A percentile compares a stretch with the other conserved stretches of the same genome.
These are phyloP conservation scores for Cyphomyrus plagiostoma DNA, from an alignment of 2,113 vertebrate genomes.

Conservation along the genomic window DNA sequence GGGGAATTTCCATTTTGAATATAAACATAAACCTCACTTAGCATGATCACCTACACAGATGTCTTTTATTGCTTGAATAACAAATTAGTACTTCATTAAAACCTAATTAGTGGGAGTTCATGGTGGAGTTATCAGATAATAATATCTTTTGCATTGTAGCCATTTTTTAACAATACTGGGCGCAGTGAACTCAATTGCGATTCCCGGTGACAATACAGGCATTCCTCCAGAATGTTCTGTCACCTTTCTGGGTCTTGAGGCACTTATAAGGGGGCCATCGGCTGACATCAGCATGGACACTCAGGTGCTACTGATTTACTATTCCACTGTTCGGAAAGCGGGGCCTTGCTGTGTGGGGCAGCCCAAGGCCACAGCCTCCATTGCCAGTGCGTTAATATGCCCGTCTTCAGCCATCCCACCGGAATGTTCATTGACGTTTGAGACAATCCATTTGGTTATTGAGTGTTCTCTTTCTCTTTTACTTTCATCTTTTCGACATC, in stretches of 20 bases:
- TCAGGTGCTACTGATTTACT: neutral
- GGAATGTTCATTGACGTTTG: neutral
- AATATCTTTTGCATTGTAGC: neutral
- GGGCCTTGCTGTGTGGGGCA: neutral
- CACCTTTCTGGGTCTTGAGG: too few relatives aligned
- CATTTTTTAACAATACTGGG: neutral
- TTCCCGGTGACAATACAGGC: neutral
- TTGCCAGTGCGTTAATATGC: neutral
- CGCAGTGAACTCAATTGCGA: neutral
- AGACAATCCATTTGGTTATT: neutral
- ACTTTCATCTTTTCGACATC: neutral
- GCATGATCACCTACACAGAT: neutral
- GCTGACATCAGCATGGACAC: neutral
- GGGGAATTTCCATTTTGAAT: neutral
- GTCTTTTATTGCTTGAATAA: neutral
- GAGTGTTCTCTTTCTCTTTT: neutral
- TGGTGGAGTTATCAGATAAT: neutral
- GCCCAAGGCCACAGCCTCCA: neutral
- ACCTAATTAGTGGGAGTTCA: neutral
- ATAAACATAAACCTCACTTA: neutral
- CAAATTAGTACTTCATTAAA: neutral
- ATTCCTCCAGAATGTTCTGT: neutral
- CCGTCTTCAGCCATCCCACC: neutral
- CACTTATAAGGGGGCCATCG: neutral
- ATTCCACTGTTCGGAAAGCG: neutral